These are phyloP conservation scores for Lamprologus ornatipinnis DNA, from an alignment of 2,113 vertebrate species.

Conservation along the genomic window DNA sequence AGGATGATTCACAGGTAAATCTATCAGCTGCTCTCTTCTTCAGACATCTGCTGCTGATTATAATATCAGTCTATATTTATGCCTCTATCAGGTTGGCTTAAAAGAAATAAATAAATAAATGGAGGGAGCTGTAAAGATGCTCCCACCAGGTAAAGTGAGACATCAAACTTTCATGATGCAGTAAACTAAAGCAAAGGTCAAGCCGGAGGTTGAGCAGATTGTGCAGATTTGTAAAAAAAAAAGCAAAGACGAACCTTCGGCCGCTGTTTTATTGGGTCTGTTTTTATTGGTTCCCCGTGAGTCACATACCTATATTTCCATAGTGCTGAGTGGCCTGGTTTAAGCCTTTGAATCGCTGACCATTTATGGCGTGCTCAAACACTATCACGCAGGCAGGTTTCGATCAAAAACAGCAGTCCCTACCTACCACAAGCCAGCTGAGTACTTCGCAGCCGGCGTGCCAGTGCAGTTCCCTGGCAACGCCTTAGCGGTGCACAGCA, in stretches of 20 bases:
- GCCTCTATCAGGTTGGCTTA: neutral
- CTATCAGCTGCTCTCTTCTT: slow-evolving; percentile 17
- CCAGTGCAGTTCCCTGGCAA: slow-evolving; percentile 63
- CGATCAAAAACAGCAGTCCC: slow-evolving; percentile 48
- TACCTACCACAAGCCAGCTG: slow-evolving; percentile 41
- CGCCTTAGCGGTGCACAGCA: slow-evolving; percentile 31
- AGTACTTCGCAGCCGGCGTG: slow-evolving; percentile 39
- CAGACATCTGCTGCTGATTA: slow-evolving; percentile 53
- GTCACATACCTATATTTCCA: slow-evolving; percentile 46
- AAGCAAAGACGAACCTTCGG: neutral
- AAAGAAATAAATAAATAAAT: neutral
- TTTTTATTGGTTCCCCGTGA: slow-evolving; percentile 38
- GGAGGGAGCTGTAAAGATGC: neutral
- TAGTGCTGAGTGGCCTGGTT: slow-evolving; percentile 27
- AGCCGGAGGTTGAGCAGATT: neutral
- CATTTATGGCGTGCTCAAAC: slow-evolving; percentile 58
- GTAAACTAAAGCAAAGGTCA: slow-evolving; percentile 18
- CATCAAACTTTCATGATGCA: neutral
- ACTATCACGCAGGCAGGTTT: slow-evolving; percentile 1
- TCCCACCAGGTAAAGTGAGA: slow-evolving; percentile 6
- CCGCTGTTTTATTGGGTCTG: slow-evolving; percentile 23
- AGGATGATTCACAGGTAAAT: slow-evolving; percentile 35
- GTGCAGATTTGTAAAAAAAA: slow-evolving; percentile 3
- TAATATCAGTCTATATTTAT: slow-evolving; percentile 10
- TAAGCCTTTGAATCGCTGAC: slow-evolving; percentile 55